phyloP scores from a whole-genome alignment of 2,888 invertebrate genomes.

The Erannis defoliaria region DNA sequence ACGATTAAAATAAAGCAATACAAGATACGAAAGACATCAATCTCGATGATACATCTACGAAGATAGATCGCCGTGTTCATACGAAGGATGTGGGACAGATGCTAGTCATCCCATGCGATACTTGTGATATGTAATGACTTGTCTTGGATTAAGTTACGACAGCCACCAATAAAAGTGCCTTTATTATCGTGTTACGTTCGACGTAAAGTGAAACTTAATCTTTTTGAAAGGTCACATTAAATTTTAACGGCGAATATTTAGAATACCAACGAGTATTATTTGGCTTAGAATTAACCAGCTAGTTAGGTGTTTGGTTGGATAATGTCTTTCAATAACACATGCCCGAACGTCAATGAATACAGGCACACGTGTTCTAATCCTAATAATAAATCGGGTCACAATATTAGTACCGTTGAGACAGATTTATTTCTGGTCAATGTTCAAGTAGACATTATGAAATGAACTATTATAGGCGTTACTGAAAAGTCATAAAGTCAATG shows the following conservation, averaged over 20 bases:
- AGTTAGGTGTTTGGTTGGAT: not conserved
- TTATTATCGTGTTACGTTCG: slow-evolving; percentile 21
- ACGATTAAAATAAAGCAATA: slow-evolving; percentile 16
- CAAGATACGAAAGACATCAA: slow-evolving; percentile 27
- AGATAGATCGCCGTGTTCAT: slow-evolving; percentile 48
- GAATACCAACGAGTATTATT: slow-evolving; percentile 2
- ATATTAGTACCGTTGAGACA: not conserved
- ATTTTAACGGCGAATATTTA: slow-evolving; percentile 5
- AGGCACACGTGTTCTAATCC: slow-evolving; percentile 1
- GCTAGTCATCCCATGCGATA: slow-evolving; percentile 53
- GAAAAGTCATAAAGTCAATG: not conserved
- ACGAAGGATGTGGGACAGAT: slow-evolving; percentile 45
- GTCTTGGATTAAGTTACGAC: slow-evolving; percentile 53
- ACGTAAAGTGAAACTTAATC: slow-evolving; percentile 16
- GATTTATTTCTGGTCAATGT: not conserved
- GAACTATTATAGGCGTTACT: too few species aligned
- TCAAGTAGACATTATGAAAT: too few species aligned
- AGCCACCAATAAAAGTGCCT: slow-evolving; percentile 38
- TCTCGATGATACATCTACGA: slow-evolving; percentile 48
- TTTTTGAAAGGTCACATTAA: slow-evolving; percentile 11
- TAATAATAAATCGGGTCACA: slow-evolving; percentile 6
- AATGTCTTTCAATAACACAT: slow-evolving; percentile 1
- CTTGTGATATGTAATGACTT: slow-evolving; percentile 53
- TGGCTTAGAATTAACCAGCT: not conserved
- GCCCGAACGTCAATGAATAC: not conserved